Evolutionary conservation across 2,797 vertebrate genomes (phyloP).

Genomic region (Rachycentron canadum): DNA sequence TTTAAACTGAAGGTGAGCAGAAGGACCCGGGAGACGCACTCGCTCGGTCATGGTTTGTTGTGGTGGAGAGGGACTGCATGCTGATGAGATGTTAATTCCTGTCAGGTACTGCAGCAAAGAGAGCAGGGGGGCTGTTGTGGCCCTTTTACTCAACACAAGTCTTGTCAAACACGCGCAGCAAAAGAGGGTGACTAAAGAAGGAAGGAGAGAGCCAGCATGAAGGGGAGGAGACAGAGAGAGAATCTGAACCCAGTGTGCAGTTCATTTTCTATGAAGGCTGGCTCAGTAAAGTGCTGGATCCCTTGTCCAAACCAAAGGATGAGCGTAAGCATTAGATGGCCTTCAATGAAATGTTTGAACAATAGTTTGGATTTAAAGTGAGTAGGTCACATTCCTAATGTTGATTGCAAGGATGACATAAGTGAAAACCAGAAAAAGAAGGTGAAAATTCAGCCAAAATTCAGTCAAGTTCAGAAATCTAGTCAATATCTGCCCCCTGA

Average conservation of each 20-base stretch:
- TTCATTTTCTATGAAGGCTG: slow-evolving; percentile 40
- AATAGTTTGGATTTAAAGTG: neutral
- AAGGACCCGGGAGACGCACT: slow-evolving; percentile 23
- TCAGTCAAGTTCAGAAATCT: too few species aligned
- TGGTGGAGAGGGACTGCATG: slow-evolving; percentile 24
- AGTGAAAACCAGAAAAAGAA: neutral
- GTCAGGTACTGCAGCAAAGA: slow-evolving; percentile 25
- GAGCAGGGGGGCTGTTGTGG: slow-evolving; percentile 3
- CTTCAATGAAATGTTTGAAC: neutral
- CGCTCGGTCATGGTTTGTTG: slow-evolving; percentile 35
- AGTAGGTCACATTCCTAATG: neutral
- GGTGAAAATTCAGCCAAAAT: neutral
- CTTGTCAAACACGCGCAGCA: neutral
- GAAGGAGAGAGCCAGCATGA: neutral
- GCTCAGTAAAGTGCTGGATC: slow-evolving; percentile 11
- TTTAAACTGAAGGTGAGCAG: slow-evolving; percentile 30
- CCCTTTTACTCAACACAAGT: slow-evolving; percentile 13
- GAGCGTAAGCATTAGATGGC: neutral
- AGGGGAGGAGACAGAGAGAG: neutral
- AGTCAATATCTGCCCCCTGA: too few species aligned
- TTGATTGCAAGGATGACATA: neutral
- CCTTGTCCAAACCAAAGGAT: slow-evolving; percentile 4
- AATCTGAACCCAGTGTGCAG: neutral
- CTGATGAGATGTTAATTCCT: slow-evolving; percentile 60
- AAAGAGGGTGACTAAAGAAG: neutral